Conservation (phyloP, 2,797 vertebrate species). For the Malacoraja senta region DNA sequence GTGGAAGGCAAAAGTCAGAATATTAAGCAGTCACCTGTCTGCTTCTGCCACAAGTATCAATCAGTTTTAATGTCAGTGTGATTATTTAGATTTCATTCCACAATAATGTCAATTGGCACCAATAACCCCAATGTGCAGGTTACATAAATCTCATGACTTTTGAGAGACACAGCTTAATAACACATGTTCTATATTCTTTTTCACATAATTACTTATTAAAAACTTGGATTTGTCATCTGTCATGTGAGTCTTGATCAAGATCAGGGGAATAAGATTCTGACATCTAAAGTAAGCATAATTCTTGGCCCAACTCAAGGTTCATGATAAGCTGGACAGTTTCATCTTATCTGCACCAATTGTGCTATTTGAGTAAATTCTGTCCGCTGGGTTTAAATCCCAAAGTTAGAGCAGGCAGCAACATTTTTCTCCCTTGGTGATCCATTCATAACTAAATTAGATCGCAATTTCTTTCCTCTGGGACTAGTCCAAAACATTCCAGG, state of each 20-base stretch:
- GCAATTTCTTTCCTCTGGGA: not conserved
- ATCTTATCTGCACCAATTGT: not conserved
- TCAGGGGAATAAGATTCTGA: not conserved
- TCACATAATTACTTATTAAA: not conserved
- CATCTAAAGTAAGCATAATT: not conserved
- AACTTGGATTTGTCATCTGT: not conserved
- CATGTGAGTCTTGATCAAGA: not conserved
- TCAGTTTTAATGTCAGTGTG: no score
- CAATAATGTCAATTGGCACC: not conserved
- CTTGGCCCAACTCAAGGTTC: not conserved
- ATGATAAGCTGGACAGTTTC: not conserved
- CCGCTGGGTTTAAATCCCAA: not conserved
- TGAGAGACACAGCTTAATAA: not conserved
- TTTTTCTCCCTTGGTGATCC: not conserved
- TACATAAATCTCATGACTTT: not conserved
- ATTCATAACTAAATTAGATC: not conserved
- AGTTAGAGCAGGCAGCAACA: not conserved
- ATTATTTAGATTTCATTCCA: not conserved
- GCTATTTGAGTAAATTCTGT: not conserved
- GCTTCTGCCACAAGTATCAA: not conserved
- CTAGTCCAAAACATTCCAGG: not conserved
- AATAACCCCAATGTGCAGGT: not conserved
- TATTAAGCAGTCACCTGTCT: not conserved
- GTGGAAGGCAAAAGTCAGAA: not conserved
- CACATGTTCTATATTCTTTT: not conserved